These are phyloP conservation scores for Sebastes hubbsi DNA, from an alignment of 2,797 vertebrate genomes.

Conservation along the genomic window DNA sequence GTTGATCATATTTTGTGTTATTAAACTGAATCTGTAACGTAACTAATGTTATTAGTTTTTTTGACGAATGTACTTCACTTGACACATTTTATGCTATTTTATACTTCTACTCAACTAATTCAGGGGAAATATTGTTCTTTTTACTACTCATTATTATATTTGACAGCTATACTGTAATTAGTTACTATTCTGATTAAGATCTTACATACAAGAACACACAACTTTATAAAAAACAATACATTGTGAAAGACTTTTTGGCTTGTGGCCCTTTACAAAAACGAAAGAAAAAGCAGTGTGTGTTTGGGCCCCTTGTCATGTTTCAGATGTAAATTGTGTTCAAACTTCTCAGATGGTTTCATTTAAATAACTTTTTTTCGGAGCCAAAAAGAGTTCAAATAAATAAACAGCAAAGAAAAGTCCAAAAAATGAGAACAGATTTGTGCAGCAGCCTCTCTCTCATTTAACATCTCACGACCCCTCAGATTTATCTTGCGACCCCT, in stretches of 20 bases:
- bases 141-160: background rate
- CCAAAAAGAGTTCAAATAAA: background rate
- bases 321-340: background rate
- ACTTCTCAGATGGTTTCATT: background rate
- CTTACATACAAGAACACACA: background rate
- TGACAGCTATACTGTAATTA: background rate
- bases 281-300: background rate
- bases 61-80: too few relatives aligned
- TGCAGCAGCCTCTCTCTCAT: background rate
- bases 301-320: background rate
- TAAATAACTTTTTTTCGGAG: background rate
- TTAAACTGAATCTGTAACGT: background rate
- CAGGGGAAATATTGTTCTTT: background rate
- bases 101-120: background rate
- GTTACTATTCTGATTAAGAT: background rate
- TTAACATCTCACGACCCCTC: background rate
- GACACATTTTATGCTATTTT: too few relatives aligned
- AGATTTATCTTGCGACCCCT: background rate
- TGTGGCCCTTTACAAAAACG: background rate
- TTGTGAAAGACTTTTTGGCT: background rate
- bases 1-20: background rate
- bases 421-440: background rate
- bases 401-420: background rate
- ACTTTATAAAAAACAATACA: background rate
- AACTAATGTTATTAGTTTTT: background rate